These are phyloP conservation scores for Trichomalopsis sarcophagae DNA, from an alignment of 1,140 invertebrate species.

Conservation along the genomic window DNA sequence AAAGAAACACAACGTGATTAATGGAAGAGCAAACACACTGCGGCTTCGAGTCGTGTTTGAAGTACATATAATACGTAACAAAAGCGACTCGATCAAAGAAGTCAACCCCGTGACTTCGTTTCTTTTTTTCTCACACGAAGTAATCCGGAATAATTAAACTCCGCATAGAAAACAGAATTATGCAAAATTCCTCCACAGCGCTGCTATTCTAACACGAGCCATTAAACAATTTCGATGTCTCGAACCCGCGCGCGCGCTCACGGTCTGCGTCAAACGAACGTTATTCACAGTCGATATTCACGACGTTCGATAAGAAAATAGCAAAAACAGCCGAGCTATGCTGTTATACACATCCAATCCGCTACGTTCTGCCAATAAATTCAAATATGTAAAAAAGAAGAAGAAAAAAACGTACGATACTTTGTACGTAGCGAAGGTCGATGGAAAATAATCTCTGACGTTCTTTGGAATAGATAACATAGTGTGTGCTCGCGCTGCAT, in stretches of 20 bases:
- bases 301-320: neutral
- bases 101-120: neutral
- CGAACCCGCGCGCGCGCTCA: no score
- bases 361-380: no score
- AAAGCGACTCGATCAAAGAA: neutral
- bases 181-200: no score
- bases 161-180: no score
- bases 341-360: no score
- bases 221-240: no score
- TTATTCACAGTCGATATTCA: neutral
- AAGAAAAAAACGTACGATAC: neutral
- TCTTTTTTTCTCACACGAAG: neutral
- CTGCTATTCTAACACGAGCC: no score
- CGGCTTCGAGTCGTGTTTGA: neutral
- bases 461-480: neutral
- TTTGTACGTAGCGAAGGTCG: neutral
- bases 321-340: neutral
- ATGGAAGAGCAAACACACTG: neutral
- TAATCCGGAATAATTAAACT: no score
- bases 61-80: neutral
- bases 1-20: neutral
- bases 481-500: neutral
- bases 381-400: no score
- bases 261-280: no score
- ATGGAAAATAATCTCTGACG: neutral